A percentile compares a stretch with the other conserved stretches of the same genome.
These are phyloP conservation scores for Ptychochromis oligacanthus DNA, from an alignment of 2,113 vertebrate genomes.

Conservation along the genomic window DNA sequence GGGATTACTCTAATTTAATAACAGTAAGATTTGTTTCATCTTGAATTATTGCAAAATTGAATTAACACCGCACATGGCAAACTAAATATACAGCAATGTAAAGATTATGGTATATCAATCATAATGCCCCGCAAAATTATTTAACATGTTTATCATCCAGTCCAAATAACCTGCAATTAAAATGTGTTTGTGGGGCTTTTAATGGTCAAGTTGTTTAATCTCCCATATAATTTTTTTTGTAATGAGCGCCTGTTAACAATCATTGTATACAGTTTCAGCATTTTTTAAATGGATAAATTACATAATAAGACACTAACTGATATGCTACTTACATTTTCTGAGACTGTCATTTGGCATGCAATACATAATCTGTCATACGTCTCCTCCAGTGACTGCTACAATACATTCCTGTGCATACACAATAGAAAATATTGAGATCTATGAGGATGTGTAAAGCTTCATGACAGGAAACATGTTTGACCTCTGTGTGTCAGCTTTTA, in stretches of 20 bases:
- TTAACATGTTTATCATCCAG: neutral
- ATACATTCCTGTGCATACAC: neutral
- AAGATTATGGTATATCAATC: neutral
- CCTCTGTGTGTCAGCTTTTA: slow-evolving; percentile 1
- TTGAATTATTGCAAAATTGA: neutral
- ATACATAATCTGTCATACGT: neutral
- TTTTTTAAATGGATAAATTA: no score
- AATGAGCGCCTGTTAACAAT: no score
- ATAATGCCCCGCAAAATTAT: neutral
- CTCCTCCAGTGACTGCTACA: neutral
- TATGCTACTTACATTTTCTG: neutral
- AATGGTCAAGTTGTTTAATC: no score
- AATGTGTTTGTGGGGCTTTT: neutral
- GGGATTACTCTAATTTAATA: neutral
- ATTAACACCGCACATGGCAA: neutral
- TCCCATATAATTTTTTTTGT: no score
- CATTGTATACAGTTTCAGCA: no score
- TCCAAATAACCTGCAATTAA: neutral
- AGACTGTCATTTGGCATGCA: neutral
- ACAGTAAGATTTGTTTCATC: neutral
- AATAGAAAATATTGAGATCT: fast-evolving
- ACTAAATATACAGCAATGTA: neutral
- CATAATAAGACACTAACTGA: neutral
- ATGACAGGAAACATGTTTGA: neutral
- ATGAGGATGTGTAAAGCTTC: neutral